Conservation (phyloP, 2,113 vertebrate genomes). For the Oryzias celebensis region DNA sequence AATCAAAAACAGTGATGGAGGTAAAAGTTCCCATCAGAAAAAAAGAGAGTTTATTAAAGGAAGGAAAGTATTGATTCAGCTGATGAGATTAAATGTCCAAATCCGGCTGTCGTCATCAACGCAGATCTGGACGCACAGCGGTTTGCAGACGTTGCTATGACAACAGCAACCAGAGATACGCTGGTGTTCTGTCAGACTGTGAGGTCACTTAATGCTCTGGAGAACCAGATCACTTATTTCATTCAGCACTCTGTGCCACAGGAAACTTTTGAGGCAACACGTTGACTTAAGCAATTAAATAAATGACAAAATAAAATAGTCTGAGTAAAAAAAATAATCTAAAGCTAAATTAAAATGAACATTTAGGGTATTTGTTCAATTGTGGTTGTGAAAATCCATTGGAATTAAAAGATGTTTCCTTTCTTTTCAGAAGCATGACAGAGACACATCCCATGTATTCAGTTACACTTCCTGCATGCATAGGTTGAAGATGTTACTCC, state of each 20-base stretch:
- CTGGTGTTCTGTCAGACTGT: constrained; percentile 54
- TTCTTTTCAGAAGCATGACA: background rate
- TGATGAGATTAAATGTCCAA: constrained; percentile 57
- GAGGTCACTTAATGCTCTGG: constrained; percentile 58
- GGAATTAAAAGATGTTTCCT: background rate
- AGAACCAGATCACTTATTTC: constrained; percentile 52
- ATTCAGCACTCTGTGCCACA: constrained; percentile 4
- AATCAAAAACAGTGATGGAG: background rate
- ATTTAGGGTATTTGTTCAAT: no score
- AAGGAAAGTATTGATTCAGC: constrained; percentile 1
- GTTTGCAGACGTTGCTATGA: constrained; percentile 56
- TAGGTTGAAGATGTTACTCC: constrained; percentile 9
- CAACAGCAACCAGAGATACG: constrained; percentile 67
- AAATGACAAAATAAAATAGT: no score
- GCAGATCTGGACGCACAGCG: constrained; percentile 41
- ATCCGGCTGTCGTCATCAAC: constrained; percentile 45
- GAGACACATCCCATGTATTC: constrained; percentile 7
- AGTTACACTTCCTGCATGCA: constrained; percentile 6
- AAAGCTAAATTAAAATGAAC: no score
- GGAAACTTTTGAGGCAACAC: background rate
- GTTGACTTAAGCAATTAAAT: no score
- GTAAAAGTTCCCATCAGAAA: background rate
- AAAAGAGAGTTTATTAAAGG: no score
- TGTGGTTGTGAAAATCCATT: background rate
- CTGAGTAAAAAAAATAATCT: no score